Evolutionary conservation across 2,888 invertebrate species (phyloP).

Genomic region (Stramonita haemastoma): DNA sequence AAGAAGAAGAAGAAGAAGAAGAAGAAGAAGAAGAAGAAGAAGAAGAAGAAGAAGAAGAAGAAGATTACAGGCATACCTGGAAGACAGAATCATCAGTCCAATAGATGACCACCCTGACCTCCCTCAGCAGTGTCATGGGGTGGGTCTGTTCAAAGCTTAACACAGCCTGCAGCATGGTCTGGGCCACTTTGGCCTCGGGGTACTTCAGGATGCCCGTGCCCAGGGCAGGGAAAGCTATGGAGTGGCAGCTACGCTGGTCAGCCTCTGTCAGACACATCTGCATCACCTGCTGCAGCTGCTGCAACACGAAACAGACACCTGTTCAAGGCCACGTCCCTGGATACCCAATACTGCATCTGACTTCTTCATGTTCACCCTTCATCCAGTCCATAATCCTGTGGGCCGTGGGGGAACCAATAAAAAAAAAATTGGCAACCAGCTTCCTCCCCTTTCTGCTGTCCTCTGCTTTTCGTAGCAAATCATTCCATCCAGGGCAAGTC

Average conservation of each 20-base stretch:
- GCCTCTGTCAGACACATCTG: not conserved
- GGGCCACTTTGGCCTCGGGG: not conserved
- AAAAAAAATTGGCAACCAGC: no score
- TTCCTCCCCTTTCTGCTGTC: no score
- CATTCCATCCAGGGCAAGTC: no score
- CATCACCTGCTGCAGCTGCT: not conserved
- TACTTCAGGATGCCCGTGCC: not conserved
- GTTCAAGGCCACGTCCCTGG: no score
- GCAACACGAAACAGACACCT: not conserved
- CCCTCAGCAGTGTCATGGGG: not conserved
- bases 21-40: no score
- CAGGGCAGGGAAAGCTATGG: not conserved
- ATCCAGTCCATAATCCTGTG: no score
- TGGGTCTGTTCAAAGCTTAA: not conserved
- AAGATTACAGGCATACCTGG: not conserved
- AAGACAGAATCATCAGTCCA: not conserved
- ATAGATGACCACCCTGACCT: not conserved
- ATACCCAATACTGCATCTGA: no score
- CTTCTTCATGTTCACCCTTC: no score
- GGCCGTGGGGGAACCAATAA: no score
- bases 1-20: no score
- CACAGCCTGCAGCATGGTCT: conserved; percentile 3
- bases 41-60: no score
- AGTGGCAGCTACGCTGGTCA: not conserved
- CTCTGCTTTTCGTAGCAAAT: no score